Percentiles rank a stretch among this genome's conserved stretches.
These are phyloP conservation scores for Hippocampus comes DNA, from an alignment of 2,113 vertebrate genomes.

Conservation along the genomic window DNA sequence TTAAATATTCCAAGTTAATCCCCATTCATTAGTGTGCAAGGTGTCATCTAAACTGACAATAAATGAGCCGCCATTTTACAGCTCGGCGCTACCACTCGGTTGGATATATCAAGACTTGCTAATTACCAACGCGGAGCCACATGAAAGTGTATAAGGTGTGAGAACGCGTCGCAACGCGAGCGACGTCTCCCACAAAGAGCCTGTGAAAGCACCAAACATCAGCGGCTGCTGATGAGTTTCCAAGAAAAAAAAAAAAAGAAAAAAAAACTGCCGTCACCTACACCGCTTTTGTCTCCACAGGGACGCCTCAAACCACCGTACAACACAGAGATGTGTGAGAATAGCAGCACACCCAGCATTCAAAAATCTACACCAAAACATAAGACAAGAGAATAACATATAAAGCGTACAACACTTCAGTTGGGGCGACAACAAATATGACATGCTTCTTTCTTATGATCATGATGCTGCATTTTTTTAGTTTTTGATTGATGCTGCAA, in stretches of 20 bases:
- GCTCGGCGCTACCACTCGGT: too few relatives aligned
- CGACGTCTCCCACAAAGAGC: neutral
- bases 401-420: neutral
- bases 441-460: neutral
- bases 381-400: slow-evolving; percentile 17
- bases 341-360: neutral
- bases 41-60: too few relatives aligned
- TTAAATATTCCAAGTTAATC: neutral
- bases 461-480: neutral
- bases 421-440: neutral
- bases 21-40: too few relatives aligned
- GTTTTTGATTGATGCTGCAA: slow-evolving; percentile 9
- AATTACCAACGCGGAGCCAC: too few relatives aligned
- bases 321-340: slow-evolving; percentile 13
- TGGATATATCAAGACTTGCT: too few relatives aligned
- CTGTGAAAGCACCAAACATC: slow-evolving; percentile 17
- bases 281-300: slow-evolving; percentile 20
- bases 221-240: slow-evolving; percentile 16
- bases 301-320: slow-evolving; percentile 11
- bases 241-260: too few relatives aligned
- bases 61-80: too few relatives aligned
- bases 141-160: too few relatives aligned
- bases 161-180: too few relatives aligned
- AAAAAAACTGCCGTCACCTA: slow-evolving; percentile 18
- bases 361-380: neutral